Base-by-base conservation (phyloP, 2,888 invertebrate species). In the Drosophila algonquin region DNA sequence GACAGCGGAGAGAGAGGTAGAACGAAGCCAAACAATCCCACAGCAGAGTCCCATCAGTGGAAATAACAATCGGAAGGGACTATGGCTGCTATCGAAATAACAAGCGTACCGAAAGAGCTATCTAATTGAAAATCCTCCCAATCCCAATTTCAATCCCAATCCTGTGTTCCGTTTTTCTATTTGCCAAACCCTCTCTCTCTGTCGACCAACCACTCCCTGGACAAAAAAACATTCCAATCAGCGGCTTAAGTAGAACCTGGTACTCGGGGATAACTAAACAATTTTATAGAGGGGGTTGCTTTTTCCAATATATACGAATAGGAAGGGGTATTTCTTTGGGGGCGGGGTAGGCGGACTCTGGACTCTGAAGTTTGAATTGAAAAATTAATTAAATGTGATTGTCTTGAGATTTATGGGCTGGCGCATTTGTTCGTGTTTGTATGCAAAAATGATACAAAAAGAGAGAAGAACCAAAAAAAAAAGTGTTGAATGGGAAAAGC, bases 371-470 rank as follows among this genome's bases (percentile, higher is more conserved):
- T 67, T 68, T 44, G 50, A 21, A 35, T 50, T 75, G 59, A 70
- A 79, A 78, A 82, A 80, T 88, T 83, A 84, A 84, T 84, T 84
- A 86, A 84, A 86, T 86, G 86, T 88, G 76, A 88, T 86, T 84
- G 89, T 86, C 60, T 64, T 54, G 78, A 73, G 76, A 88, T 88
- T 87, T 83, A 83, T 83, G 79, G 60, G 51, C 27, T 52, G 56
- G 50, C 55, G 52, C 55, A 73, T 71, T 73, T 24, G 21, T 67
- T 68, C 40, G 69, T 52, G 76, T 53, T 56, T 76, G 47, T 61
- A 70, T 46, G 59, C 69, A 51, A 46, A 53, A 53, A 44, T 12
- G 51, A 14, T 27, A 18, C n/a, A 64, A 64, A 10, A 21, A 1
- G n/a, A 21, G 21, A 21, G 1, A 21, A 35, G 44, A 53, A 7